Evolutionary conservation across 2,113 vertebrate genomes (phyloP), one percentile per base, ranked within the genome.

Genomic region (Tamias sibiricus): DNA sequence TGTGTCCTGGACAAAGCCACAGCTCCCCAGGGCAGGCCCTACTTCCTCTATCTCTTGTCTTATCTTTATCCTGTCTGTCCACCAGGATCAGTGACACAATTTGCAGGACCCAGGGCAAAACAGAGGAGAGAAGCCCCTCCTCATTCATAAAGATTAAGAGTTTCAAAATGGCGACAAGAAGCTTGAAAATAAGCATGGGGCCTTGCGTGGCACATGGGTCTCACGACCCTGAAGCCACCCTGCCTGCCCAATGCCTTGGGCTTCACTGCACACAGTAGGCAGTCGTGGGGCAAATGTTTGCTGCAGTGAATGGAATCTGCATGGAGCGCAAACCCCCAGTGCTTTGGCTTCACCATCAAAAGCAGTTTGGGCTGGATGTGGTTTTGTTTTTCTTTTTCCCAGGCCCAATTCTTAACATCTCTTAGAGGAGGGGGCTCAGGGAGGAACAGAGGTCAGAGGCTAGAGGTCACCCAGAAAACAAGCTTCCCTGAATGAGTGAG

Each of bases 401-500:
- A 49, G 83, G 42, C 30, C 24, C 66, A 76, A 6, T 84, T 49
- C 87, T 93, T 95, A 74, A 44, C 75, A 76, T 87, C 8, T 87
- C 66, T 89, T 91, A 52, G 66, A 95, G 91, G 94, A 80, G 52
- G 74, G 62, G 54, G 54, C 6, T 30, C 66, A 71, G 35, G 93
- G 49, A 93, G 77, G 77, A n/a, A 4, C 0, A 4, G 79, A 59
- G 75, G 57, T 96, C 95, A 71, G 75, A 85, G 91, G 87, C 82
- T 76, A 90, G 71, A 97, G 96, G 94, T 95, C 92, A 97, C 49
- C 59, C 5, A 59, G 87, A 80, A 95, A 97, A 76, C 83, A 93
- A 49, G 72, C 87, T 86, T 83, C 71, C 7, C 80, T 77, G 84
- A 89, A 87, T 68, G 24, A 93, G 64, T 13, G 26, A 96, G 87